These are phyloP conservation scores for Microcebus griseorufus DNA, from an alignment of 2,113 vertebrate genomes.

Conservation along the genomic window DNA sequence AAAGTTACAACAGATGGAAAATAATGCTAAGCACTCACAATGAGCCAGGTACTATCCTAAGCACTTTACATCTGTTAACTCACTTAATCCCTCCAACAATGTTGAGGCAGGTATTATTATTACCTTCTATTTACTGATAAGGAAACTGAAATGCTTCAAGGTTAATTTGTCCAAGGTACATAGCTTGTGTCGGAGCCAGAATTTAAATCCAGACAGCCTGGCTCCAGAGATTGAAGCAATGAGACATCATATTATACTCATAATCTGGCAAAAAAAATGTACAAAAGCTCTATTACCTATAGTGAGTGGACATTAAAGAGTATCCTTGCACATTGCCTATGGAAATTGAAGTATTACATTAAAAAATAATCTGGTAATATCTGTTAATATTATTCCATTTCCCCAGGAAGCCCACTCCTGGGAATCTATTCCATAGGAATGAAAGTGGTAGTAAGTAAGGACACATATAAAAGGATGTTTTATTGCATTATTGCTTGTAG, in stretches of 20 bases:
- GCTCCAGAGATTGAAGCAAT: neutral
- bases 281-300: neutral
- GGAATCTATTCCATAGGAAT: neutral
- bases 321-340: neutral
- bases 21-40: neutral
- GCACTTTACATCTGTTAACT: neutral
- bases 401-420: neutral
- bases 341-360: neutral
- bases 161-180: neutral
- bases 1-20: conserved; percentile 20
- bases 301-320: neutral
- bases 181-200: neutral
- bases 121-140: neutral
- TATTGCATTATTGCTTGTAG: neutral
- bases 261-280: neutral
- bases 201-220: neutral
- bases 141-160: neutral
- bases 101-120: neutral
- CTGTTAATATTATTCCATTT: conserved; percentile 19
- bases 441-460: neutral
- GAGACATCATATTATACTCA: neutral
- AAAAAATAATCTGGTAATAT: conserved; percentile 22
- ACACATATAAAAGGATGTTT: neutral
- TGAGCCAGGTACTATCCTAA: neutral
- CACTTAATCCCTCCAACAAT: neutral